Percentiles rank a stretch among this genome's conserved stretches.
These are phyloP conservation scores for Actinemys pallida DNA, from an alignment of 2,113 vertebrate genomes.

Conservation along the genomic window DNA sequence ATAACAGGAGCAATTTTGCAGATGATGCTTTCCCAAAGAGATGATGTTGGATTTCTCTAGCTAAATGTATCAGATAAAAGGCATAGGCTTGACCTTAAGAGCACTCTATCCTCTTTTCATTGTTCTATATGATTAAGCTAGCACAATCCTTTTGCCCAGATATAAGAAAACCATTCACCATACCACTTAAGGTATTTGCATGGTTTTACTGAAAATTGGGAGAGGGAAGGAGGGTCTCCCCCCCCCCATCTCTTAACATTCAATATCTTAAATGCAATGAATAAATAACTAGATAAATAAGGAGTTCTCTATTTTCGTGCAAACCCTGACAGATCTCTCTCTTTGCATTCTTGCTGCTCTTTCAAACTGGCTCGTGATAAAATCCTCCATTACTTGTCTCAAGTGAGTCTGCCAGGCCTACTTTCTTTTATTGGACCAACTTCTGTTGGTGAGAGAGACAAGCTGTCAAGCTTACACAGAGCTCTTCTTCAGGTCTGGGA, in stretches of 20 bases:
- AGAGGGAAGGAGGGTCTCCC: neutral
- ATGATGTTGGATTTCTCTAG: neutral
- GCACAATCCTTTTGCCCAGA: neutral
- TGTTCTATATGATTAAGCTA: conserved; percentile 34
- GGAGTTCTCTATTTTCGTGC: neutral
- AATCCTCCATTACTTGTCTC: neutral
- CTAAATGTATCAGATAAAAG: conserved; percentile 40
- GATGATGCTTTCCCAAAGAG: conserved; percentile 11
- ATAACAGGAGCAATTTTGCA: neutral
- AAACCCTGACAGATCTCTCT: neutral
- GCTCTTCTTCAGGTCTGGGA: neutral
- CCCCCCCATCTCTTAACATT: neutral
- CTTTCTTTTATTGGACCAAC: neutral
- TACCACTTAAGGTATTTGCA: neutral
- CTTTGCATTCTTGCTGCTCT: neutral
- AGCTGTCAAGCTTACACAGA: neutral
- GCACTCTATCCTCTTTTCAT: conserved; percentile 41
- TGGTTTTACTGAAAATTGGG: neutral
- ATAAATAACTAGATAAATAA: neutral
- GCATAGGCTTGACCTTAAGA: conserved; percentile 23
- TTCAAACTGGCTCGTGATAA: neutral
- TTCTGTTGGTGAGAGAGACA: neutral
- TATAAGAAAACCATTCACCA: conserved; percentile 34
- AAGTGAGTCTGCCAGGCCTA: neutral
- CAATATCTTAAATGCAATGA: neutral